A percentile compares a stretch with the other conserved stretches of the same genome.
Conservation (phyloP, 1,140 invertebrate species). For the Hylyphantes graminicola region DNA sequence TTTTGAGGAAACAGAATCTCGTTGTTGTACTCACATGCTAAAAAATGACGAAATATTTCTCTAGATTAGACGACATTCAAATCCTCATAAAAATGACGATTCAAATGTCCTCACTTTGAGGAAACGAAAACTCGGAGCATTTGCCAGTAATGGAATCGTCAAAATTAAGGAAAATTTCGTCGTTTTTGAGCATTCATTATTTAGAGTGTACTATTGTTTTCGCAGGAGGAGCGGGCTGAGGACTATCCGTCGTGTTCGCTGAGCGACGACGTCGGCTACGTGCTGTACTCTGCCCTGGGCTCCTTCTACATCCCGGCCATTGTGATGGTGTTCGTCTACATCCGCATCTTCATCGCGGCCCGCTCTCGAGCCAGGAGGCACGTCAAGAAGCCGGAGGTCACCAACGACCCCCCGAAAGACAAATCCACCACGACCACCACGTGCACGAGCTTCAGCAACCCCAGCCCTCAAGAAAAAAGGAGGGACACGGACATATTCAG, state of each 20-base stretch:
- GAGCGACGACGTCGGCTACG: conserved; percentile 95
- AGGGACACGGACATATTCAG: conserved; percentile 51
- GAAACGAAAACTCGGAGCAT: too few relatives aligned
- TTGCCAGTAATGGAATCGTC: too few relatives aligned
- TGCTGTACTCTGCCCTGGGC: conserved; percentile 95
- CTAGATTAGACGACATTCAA: too few relatives aligned
- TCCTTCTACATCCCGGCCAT: conserved; percentile 99
- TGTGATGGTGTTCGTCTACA: conserved; percentile 99
- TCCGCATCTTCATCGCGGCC: conserved; percentile 97
- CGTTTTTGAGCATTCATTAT: too few relatives aligned
- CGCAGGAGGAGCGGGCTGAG: conserved; percentile 32
- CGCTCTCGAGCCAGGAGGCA: conserved; percentile 87
- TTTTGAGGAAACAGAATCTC: too few relatives aligned
- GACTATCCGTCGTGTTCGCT: conserved; percentile 67
- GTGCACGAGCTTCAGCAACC: conserved; percentile 65
- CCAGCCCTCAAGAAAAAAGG: conserved; percentile 64
- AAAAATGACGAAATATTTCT: too few relatives aligned
- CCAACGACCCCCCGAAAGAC: conserved; percentile 61
- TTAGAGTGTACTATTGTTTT: too few relatives aligned
- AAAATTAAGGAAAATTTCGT: too few relatives aligned
- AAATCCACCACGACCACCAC: conserved; percentile 64
- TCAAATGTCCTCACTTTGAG: too few relatives aligned
- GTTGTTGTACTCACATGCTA: too few relatives aligned
- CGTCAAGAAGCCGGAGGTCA: conserved; percentile 63
- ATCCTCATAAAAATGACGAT: too few relatives aligned